These are phyloP conservation scores for Ferrisia virgata DNA, from an alignment of 2,888 invertebrate species.

Conservation along the genomic window DNA sequence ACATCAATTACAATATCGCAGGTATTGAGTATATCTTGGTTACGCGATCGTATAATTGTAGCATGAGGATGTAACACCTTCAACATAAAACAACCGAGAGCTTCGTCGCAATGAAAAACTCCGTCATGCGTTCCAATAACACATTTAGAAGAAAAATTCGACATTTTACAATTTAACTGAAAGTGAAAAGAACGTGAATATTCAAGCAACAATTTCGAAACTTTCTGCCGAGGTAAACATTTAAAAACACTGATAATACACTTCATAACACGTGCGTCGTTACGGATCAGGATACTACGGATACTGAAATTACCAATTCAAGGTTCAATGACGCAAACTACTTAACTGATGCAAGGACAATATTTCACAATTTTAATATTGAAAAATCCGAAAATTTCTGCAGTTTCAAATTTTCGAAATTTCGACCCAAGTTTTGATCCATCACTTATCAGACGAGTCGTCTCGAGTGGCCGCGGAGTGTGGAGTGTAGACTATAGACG, in stretches of 20 bases:
- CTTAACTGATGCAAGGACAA: too few species aligned
- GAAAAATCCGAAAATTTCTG: too few species aligned
- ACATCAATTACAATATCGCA: conserved; percentile 97
- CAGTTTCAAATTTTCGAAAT: too few species aligned
- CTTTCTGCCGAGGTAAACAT: background rate
- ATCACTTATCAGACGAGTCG: too few species aligned
- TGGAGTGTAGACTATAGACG: too few species aligned
- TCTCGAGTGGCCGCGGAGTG: too few species aligned
- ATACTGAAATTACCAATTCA: too few species aligned
- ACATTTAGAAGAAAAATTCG: background rate
- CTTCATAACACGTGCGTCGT: background rate
- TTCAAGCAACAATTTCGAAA: background rate
- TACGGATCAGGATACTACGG: too few species aligned
- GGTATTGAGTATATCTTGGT: conserved; percentile 61
- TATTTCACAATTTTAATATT: too few species aligned
- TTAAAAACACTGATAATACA: background rate
- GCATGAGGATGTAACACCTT: conserved; percentile 77
- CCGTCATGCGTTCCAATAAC: conserved; percentile 75
- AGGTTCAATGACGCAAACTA: too few species aligned
- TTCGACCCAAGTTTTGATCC: too few species aligned
- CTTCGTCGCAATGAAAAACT: conserved; percentile 90
- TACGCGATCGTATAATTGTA: conserved; percentile 66
- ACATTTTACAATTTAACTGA: background rate
- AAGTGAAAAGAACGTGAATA: background rate
- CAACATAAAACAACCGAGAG: conserved; percentile 89